Conservation (phyloP, 2,888 invertebrate species). For the Ophion ventricosus region DNA sequence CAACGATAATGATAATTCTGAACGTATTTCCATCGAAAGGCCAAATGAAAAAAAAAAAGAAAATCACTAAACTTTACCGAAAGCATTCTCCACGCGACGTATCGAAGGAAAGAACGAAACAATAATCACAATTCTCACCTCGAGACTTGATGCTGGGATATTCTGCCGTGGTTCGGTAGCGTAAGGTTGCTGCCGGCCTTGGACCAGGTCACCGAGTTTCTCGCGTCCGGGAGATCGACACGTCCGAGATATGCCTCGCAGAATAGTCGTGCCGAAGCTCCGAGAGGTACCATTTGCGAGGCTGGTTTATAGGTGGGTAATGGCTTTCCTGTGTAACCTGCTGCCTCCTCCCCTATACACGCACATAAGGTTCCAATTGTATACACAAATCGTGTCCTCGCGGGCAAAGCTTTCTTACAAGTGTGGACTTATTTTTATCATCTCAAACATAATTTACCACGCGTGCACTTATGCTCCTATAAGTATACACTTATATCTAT, state of each 20-base stretch:
- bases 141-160: slow-evolving; percentile 82
- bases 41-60: background rate
- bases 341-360: slow-evolving; percentile 85
- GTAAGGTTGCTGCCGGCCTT: slow-evolving; percentile 86
- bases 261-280: slow-evolving; percentile 87
- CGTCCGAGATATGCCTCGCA: slow-evolving; percentile 92
- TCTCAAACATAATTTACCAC: background rate
- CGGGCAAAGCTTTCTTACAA: slow-evolving; percentile 12
- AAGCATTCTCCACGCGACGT: background rate
- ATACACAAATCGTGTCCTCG: background rate
- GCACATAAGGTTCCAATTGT: slow-evolving; percentile 47
- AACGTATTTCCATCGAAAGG: background rate
- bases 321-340: slow-evolving; percentile 82
- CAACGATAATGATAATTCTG: background rate
- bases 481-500: background rate
- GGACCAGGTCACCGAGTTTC: slow-evolving; percentile 89
- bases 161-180: slow-evolving; percentile 80
- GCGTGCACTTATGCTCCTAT: background rate
- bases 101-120: background rate
- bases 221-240: slow-evolving; percentile 89
- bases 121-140: slow-evolving; percentile 78
- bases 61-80: background rate
- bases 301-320: slow-evolving; percentile 88
- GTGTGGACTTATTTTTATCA: background rate
- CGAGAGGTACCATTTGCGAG: slow-evolving; percentile 87